Base-by-base conservation (phyloP, 2,797 vertebrate genomes). In the Merluccius polli region DNA sequence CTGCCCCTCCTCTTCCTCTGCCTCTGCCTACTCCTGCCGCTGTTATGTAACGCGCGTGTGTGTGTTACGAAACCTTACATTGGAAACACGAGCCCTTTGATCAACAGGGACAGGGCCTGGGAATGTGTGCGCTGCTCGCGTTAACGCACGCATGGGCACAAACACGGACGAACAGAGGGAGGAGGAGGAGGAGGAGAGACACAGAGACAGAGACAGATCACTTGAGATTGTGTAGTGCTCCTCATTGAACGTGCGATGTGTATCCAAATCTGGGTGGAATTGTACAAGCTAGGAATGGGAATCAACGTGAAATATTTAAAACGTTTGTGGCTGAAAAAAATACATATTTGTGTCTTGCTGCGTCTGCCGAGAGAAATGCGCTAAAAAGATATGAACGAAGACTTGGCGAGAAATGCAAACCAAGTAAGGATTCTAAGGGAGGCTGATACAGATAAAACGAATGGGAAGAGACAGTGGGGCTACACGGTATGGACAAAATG, bases 21-120 rank as follows among this genome's bases (percentile, higher is more conserved):
- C n/a, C n/a, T 71, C 80, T 80, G 81, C 79, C 79, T 68, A 73
- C 81, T 89, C 82, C 81, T 83, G 83, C 85, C 77, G 84, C 76
- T 81, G 87, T 94, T 94, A 92, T 88, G 90, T 91, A 93, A 93
- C 81, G 74, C 73, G 80, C 75, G 88, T 80, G 86, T 92, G n/a
- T n/a, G 88, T 79, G 87, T 92, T 93, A 93, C 82, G 86, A 92
- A 93, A 92, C 91, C 86, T 88, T 90, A 87, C 87, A 88, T 79
- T 89, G 87, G 85, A 92, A 89, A 90, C 85, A 91, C 75, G 7
- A 85, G 88, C 78, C 86, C 78, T 73, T 83, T 82, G 86, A 90
- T 87, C 83, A 79, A 84, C 79, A 12, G 79, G 67, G 74, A 76
- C 72, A 77, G 72, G 73, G 81, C 59, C 1, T 69, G 69, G 59